A percentile compares a stretch with the other conserved stretches of the same genome.
phyloP scores from a whole-genome alignment of 2,888 invertebrate species.

The Diadromus collaris region DNA sequence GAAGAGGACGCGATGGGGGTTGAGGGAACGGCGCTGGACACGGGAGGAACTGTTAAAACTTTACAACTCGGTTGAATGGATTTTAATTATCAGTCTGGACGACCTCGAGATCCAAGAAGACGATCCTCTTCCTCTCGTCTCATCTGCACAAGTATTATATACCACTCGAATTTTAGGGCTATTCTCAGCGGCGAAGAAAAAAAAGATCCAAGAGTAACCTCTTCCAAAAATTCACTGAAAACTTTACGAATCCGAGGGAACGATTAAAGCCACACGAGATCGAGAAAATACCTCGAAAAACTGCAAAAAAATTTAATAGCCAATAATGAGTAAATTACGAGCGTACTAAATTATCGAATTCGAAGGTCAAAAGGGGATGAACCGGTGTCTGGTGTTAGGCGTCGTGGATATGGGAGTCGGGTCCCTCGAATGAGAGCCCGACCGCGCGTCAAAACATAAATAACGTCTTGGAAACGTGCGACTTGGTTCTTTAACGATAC shows the following conservation, averaged over 20 bases:
- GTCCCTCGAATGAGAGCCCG: slow-evolving; percentile 32
- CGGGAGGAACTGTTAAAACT: slow-evolving; percentile 66
- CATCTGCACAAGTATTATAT: slow-evolving; percentile 16
- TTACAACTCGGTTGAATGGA: slow-evolving; percentile 74
- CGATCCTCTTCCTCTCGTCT: slow-evolving; percentile 28
- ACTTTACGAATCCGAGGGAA: not conserved
- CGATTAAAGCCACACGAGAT: slow-evolving; percentile 12
- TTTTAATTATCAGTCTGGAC: slow-evolving; percentile 74
- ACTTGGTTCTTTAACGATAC: slow-evolving; percentile 65
- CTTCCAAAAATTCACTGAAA: slow-evolving; percentile 4
- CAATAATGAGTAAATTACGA: slow-evolving; percentile 47
- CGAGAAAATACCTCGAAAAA: not conserved
- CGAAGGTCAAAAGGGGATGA: slow-evolving; percentile 53
- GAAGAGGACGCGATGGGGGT: slow-evolving; percentile 40
- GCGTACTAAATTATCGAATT: slow-evolving; percentile 47
- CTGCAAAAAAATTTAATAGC: slow-evolving; percentile 7
- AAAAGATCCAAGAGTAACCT: slow-evolving; percentile 2
- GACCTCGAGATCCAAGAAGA: slow-evolving; percentile 52
- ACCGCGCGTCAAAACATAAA: slow-evolving; percentile 66
- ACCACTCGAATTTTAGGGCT: slow-evolving; percentile 15
- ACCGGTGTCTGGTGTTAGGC: slow-evolving; percentile 51
- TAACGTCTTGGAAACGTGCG: slow-evolving; percentile 64
- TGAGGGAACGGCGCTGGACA: slow-evolving; percentile 18
- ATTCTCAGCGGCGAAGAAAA: slow-evolving; percentile 30
- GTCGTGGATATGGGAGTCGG: slow-evolving; percentile 29